A percentile compares a stretch with the other conserved stretches of the same genome.
phyloP scores from a whole-genome alignment of 2,797 vertebrate genomes.

The Simalia tracyae region DNA sequence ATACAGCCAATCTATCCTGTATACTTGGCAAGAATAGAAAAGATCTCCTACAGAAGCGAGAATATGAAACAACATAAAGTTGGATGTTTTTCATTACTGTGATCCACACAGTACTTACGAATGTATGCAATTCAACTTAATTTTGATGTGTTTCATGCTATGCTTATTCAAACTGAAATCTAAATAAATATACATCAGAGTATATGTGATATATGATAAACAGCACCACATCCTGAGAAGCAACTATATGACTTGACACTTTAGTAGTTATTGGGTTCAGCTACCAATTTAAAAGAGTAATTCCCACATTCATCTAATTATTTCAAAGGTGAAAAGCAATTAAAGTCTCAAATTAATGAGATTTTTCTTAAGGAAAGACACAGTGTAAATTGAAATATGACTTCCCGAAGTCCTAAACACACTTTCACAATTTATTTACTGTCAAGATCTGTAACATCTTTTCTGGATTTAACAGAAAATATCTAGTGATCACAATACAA shows the following conservation, averaged over 20 bases:
- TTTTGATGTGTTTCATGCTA: not conserved
- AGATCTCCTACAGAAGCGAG: not conserved
- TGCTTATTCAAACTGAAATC: not conserved
- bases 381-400: slow-evolving; percentile 23
- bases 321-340: slow-evolving; percentile 34
- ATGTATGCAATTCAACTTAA: not conserved
- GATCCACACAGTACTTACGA: not conserved
- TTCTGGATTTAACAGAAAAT: slow-evolving; percentile 3
- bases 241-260: not conserved
- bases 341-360: slow-evolving; percentile 28
- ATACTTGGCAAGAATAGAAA: not conserved
- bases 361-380: slow-evolving; percentile 24
- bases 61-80: not conserved
- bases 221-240: slow-evolving; percentile 5
- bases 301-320: slow-evolving; percentile 24
- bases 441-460: slow-evolving; percentile 17
- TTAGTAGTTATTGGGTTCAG: slow-evolving; percentile 11
- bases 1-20: not conserved
- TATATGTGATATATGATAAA: not conserved
- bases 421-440: slow-evolving; percentile 20
- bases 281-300: slow-evolving; percentile 5
- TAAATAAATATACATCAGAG: not conserved
- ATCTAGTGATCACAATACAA: not conserved
- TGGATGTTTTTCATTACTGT: not conserved
- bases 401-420: slow-evolving; percentile 14